Base-by-base conservation (phyloP, 1,140 invertebrate genomes). In the Bilobella aurantiaca region DNA sequence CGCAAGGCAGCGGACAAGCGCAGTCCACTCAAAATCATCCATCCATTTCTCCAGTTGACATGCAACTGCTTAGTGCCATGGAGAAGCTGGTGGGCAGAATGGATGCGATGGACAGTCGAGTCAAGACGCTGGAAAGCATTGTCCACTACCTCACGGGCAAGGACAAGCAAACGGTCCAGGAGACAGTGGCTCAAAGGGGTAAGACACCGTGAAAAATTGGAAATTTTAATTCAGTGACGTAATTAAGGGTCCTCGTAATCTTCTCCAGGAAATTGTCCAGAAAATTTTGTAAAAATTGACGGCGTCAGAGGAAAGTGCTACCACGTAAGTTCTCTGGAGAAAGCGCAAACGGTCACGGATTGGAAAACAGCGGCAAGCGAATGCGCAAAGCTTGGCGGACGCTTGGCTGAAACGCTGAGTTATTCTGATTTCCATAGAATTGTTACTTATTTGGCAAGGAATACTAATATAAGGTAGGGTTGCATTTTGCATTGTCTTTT, bases 261-360 rank as follows among this genome's bases (percentile, higher is more conserved):
- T 63, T 47, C 3, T 63, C 8, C 30, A 72, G 70, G 70, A 14
- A 67, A 56, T 23, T 73, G 71, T 62, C 71, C 71, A 0, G 42
- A 57, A 12, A 62, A 70, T 53, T 73, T 73, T 34, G 32, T 61
- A 34, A 67, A 67, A 31, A 56, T 73, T 58, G 71, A 73, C n/a
- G 64, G 66, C 8, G 66, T 73, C 56, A 69, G 63, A 58, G 68
- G 68, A 34, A 73, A 73, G 63, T 73, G 71, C 34, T 73, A 64
- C 34, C 53, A 69, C 29, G 30, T 70, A 16, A 73, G 71, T 30
- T 65, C 65, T 2, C 58, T 69, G 16, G 21, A 5, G 28, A 64
- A 58, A 37, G 27, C 31, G 23, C n/a, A 18, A 18, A 27, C 12
- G 16, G 29, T 73, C 5, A 69, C 21, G 29, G 71, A 73, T 49